Base-by-base conservation (phyloP, 2,888 invertebrate genomes). In the Lasius fuliginosus region DNA sequence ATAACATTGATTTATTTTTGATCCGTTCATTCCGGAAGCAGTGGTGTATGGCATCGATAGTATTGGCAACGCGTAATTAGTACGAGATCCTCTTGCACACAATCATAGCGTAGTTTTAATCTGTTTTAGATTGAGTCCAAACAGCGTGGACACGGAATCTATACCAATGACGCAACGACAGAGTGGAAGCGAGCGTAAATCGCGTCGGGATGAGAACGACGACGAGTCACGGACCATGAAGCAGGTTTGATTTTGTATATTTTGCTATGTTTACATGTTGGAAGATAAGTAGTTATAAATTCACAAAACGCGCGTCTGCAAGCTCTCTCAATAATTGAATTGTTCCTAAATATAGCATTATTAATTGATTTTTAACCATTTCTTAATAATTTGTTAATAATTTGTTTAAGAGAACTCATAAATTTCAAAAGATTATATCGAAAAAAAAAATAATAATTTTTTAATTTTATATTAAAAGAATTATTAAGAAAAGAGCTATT, bases 221-320 rank as follows among this genome's bases (percentile, higher is more conserved):
- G 92, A 92, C 46, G 94, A 95, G 88, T 93, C 94, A 18, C 91
- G 92, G 8, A 95, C 94, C 5, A 94, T 95, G 91, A 94, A 94
- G 86, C 95, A 95, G 93, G 94, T 94, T 76, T 58, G 87, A 64
- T 40, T 40, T 33, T n/a, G 40, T 62, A 36, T 36, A 36, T 62
- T 6, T 46, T 46, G 4, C 9, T 11, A n/a, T 42, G 11, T 67
- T 3, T 6, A 75, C 1, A 65, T 6, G 23, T 62, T 46, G 15
- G 23, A 42, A 46, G 46, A 9, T 15, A 8, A 33, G 9, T 64
- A 30, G 9, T n/a, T 42, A 15, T 53, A 74, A 40, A 60, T 42
- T 62, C 40, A 62, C 12, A 42, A 74, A n/a, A 42, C 15, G 18
- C 8, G 53, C 11, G 18, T 12, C 27, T 42, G 18, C n/a, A n/a